Evolutionary conservation across 2,888 invertebrate species (phyloP), one percentile per base, ranked within the genome.

Genomic region (Cecidostiba fungosa): DNA sequence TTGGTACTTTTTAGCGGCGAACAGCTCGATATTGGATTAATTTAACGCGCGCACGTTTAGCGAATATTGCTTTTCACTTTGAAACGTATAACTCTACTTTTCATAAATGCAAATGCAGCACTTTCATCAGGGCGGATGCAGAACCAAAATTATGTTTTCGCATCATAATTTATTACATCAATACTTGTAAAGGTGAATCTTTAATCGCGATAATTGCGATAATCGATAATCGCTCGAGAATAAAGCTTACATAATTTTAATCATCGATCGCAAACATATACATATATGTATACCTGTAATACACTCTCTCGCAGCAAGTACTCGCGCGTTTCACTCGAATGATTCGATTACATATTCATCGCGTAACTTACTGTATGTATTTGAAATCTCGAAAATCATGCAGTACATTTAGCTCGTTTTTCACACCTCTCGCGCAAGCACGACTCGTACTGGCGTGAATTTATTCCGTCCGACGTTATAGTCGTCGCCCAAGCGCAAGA

Each of bases 361-460:
- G 19, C 36, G 26, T 39, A 69, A 59, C 12, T 82, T 39, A 26
- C 70, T 62, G 70, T 50, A 72, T 70, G 70, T 62, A 84, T 73
- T 72, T n/a, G 70, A 39, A 77, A 83, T 72, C 23, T 54, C 47
- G 14, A 23, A 84, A 78, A 79, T 62, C 74, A 62, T 50, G 43
- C 73, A 74, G 62, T 50, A 39, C 76, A 84, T 85, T 85, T 32
- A 54, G n/a, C 74, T 26, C n/a, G 16, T 43, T 10, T 12, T 8
- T 0, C n/a, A 3, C 39, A 6, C 26, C 19, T 36, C 43, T 69
- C 47, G 19, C 43, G 43, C 19, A 6, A n/a, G 66, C 43, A 43
- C 32, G 59, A 1, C 36, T 62, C 16, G 19, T 70, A 36, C 23
- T 19, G 0, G 77, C 36, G 62, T 29, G 43, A 85, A 80, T 70